A percentile compares a stretch with the other conserved stretches of the same genome.
Evolutionary conservation across 2,888 invertebrate genomes (phyloP).

Genomic region (Drosophila nr. perissopoda): DNA sequence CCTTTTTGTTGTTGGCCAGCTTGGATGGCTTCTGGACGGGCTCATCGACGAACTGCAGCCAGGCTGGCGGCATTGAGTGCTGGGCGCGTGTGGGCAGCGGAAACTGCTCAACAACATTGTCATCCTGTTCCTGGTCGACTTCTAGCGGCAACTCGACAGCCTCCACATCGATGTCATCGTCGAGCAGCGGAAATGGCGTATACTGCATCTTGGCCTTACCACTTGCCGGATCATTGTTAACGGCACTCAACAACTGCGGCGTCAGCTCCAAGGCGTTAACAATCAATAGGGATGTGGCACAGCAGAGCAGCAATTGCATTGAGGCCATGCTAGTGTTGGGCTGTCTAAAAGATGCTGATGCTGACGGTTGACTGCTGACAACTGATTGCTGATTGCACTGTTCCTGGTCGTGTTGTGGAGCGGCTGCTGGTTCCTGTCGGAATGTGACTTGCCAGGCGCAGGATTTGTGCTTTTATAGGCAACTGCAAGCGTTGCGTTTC

Average conservation of each 20-base stretch:
- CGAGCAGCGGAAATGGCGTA: conserved; percentile 63
- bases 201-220: conserved; percentile 68
- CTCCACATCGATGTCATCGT: conserved; percentile 59
- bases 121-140: conserved; percentile 53
- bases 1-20: conserved; percentile 35
- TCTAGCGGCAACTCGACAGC: conserved; percentile 70
- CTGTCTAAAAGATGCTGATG: conserved; percentile 16
- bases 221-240: conserved; percentile 49
- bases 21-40: conserved; percentile 55
- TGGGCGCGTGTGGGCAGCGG: conserved; percentile 35
- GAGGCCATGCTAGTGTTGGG: conserved; percentile 64
- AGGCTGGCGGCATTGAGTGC: conserved; percentile 64
- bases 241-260: conserved; percentile 63
- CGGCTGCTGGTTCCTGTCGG: conserved; percentile 31
- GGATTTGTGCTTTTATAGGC: conserved; percentile 59
- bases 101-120: conserved; percentile 33
- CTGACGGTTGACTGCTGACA: neutral
- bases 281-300: conserved; percentile 61
- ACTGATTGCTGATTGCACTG: conserved; percentile 5
- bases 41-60: conserved; percentile 71
- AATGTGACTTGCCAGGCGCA: conserved; percentile 52
- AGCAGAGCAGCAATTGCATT: conserved; percentile 66
- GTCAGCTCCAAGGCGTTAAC: conserved; percentile 70
- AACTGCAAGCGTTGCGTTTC: conserved; percentile 5
- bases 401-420: conserved; percentile 15